A percentile compares a stretch with the other conserved stretches of the same genome.
These are phyloP conservation scores for Scatophagus argus DNA, from an alignment of 2,113 vertebrate genomes.

Conservation along the genomic window DNA sequence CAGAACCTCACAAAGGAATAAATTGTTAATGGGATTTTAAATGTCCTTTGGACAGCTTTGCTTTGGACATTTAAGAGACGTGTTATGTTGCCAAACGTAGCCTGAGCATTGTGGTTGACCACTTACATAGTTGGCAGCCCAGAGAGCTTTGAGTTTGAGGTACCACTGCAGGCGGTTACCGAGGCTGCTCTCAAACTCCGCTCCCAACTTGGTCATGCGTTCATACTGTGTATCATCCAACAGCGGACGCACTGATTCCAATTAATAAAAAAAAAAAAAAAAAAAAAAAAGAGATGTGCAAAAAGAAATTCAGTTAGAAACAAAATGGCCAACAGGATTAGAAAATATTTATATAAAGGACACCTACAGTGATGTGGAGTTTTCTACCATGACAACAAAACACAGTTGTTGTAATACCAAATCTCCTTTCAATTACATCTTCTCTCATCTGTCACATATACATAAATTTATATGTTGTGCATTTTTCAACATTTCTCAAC, in stretches of 20 bases:
- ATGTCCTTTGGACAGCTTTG: conserved; percentile 15
- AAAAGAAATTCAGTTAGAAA: not conserved
- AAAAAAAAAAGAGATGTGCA: conserved; percentile 65
- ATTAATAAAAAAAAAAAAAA: conserved; percentile 88
- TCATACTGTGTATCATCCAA: conserved; percentile 83
- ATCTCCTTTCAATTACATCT: not conserved
- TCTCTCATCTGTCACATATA: not conserved
- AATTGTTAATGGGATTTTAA: conserved; percentile 64
- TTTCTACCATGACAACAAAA: not conserved
- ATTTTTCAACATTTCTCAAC: not conserved
- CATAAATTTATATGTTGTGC: not conserved
- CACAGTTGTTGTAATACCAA: not conserved
- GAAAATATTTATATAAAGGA: not conserved
- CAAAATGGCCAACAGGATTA: not conserved
- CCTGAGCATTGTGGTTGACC: not conserved
- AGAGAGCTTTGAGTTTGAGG: conserved; percentile 91
- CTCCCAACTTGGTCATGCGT: conserved; percentile 79
- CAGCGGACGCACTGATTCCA: conserved; percentile 89
- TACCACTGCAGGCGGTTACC: conserved; percentile 90
- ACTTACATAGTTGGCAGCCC: conserved; percentile 93
- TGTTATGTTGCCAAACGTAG: not conserved
- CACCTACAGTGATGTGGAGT: not conserved
- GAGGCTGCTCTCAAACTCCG: conserved; percentile 87
- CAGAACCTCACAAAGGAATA: conserved; percentile 28
- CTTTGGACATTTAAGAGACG: not conserved